Percentiles rank a stretch among this genome's conserved stretches.
Evolutionary conservation across 2,888 invertebrate genomes (phyloP).

Genomic region (Cataglyphis altisquamis): DNA sequence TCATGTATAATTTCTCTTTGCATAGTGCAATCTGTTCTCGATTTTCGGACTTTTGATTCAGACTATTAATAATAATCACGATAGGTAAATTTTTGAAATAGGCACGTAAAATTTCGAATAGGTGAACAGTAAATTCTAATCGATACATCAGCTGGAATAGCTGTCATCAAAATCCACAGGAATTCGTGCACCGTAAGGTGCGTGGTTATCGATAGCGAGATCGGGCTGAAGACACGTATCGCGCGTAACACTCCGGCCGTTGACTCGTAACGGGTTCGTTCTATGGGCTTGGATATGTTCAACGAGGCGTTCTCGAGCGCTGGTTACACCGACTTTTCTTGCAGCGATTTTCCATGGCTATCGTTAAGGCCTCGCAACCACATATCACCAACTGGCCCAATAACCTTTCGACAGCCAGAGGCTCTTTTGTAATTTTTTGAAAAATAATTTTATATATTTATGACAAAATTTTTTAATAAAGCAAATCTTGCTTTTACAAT

Average conservation of each 20-base stretch:
- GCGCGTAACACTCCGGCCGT: conserved; percentile 76
- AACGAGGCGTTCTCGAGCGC: conserved; percentile 63
- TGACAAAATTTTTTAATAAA: neutral
- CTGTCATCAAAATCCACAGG: conserved; percentile 43
- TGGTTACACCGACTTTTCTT: conserved; percentile 53
- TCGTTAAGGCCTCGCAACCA: conserved; percentile 13
- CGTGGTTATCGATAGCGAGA: conserved; percentile 77
- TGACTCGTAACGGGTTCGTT: conserved; percentile 83
- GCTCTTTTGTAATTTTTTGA: neutral
- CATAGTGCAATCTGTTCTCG: neutral
- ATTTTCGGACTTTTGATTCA: neutral
- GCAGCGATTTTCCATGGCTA: conserved; percentile 52
- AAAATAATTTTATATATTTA: neutral
- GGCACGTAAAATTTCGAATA: neutral
- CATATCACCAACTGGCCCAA: conserved; percentile 10
- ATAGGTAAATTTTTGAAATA: neutral
- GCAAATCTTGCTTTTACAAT: neutral
- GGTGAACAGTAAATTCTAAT: conserved; percentile 31
- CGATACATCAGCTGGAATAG: conserved; percentile 7
- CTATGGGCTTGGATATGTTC: conserved; percentile 70
- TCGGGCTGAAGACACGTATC: conserved; percentile 74
- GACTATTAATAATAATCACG: neutral
- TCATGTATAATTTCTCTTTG: neutral
- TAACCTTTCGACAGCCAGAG: neutral
- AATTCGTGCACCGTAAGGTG: conserved; percentile 68